A percentile compares a stretch with the other conserved stretches of the same genome.
phyloP scores from a whole-genome alignment of 2,888 invertebrate genomes.

The Apocheima hispidaria region DNA sequence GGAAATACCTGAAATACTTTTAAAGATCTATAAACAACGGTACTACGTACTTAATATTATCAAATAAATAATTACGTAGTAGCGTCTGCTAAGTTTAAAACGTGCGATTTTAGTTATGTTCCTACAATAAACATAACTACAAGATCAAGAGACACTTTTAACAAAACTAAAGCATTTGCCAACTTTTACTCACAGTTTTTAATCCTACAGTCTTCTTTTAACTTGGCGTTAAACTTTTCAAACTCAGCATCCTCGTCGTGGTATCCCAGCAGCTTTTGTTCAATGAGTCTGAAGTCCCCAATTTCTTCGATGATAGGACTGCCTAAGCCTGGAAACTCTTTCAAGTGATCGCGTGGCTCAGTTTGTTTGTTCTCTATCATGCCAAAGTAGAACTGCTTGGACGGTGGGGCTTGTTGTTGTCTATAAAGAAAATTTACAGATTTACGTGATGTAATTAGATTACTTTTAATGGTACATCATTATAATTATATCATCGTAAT shows the following conservation, averaged over 20 bases:
- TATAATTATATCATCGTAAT: no score
- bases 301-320: conserved; percentile 80
- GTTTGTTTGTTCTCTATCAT: conserved; percentile 87
- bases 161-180: not conserved
- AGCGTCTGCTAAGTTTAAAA: no score
- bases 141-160: no score
- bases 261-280: conserved; percentile 76
- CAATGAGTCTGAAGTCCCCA: conserved; percentile 77
- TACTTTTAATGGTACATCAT: no score
- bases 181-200: conserved; percentile 62
- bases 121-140: no score
- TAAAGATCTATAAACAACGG: no score
- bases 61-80: no score
- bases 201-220: conserved; percentile 71
- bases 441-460: not conserved
- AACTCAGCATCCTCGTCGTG: conserved; percentile 76
- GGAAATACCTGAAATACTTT: no score
- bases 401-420: conserved; percentile 67
- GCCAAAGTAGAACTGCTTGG: conserved; percentile 91
- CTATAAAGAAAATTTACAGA: conserved; percentile 50
- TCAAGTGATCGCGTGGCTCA: conserved; percentile 66
- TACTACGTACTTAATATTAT: no score
- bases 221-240: conserved; percentile 74
- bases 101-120: no score
- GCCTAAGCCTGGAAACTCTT: conserved; percentile 79